phyloP scores from a whole-genome alignment of 2,797 vertebrate genomes.

The Hephaestus fuliginosus region DNA sequence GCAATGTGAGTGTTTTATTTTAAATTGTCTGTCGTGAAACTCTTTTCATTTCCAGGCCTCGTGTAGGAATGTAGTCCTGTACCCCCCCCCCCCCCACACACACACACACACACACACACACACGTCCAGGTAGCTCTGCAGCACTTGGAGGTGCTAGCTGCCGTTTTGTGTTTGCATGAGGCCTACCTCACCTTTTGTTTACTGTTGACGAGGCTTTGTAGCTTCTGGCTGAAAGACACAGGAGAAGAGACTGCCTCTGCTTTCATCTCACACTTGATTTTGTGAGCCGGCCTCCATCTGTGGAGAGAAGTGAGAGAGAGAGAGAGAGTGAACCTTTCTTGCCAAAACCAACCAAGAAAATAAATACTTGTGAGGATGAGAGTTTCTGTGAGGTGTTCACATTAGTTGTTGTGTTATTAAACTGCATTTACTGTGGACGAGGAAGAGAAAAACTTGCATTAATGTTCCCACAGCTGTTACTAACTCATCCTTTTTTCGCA shows the following conservation, averaged over 20 bases:
- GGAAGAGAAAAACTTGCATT: not conserved
- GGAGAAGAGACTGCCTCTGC: conserved; percentile 21
- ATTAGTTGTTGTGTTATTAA: conserved; percentile 22
- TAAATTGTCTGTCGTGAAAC: not conserved
- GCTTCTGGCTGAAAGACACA: conserved; percentile 19
- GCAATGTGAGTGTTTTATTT: not conserved
- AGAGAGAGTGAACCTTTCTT: conserved; percentile 13
- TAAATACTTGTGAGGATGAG: not conserved
- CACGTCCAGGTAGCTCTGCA: conserved; percentile 63
- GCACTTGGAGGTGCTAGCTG: conserved; percentile 63
- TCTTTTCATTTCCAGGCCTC: conserved; percentile 19
- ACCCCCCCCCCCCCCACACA: conserved; percentile 46
- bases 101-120: not conserved
- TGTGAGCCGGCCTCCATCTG: conserved; percentile 27
- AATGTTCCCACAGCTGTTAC: conserved; percentile 39
- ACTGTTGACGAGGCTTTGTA: conserved; percentile 44
- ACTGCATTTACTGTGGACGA: not conserved
- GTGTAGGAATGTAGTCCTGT: conserved; percentile 3
- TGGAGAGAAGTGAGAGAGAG: not conserved
- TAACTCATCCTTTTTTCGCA: conserved; percentile 37
- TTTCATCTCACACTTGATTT: conserved; percentile 31
- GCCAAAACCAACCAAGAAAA: conserved; percentile 6
- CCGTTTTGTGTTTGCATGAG: conserved; percentile 60
- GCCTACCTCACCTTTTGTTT: conserved; percentile 60
- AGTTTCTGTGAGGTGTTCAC: not conserved